A percentile compares a stretch with the other conserved stretches of the same genome.
These are phyloP conservation scores for Pasiphila rectangulata DNA, from an alignment of 2,888 invertebrate species.

Conservation along the genomic window DNA sequence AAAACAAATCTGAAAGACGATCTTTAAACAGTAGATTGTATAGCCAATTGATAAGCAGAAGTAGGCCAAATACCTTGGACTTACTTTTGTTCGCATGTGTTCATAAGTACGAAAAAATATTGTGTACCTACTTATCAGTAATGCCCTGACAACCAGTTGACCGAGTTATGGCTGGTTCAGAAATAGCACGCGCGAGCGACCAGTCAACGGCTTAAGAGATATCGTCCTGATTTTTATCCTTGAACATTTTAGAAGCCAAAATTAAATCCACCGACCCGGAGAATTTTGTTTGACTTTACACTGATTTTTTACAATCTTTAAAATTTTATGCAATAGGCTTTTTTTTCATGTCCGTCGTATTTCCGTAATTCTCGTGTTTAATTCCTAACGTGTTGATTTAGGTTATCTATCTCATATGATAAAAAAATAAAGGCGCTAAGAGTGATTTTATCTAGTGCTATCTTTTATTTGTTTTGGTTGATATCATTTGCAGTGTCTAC, in stretches of 20 bases:
- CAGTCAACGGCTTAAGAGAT: not conserved
- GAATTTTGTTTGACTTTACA: no score
- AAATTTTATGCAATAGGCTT: no score
- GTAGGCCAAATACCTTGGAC: conserved; percentile 15
- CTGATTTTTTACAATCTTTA: no score
- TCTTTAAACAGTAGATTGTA: conserved; percentile 19
- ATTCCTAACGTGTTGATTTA: no score
- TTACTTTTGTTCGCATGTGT: no score
- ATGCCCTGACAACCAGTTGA: conserved; percentile 2
- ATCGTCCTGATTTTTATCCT: not conserved
- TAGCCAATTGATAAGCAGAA: conserved; percentile 18
- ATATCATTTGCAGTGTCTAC: conserved; percentile 35
- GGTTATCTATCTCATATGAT: no score
- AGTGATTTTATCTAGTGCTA: conserved; percentile 22
- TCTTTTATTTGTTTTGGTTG: conserved; percentile 45
- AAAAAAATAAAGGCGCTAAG: not conserved
- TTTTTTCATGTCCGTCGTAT: no score
- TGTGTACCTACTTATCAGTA: not conserved
- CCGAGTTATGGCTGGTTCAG: not conserved
- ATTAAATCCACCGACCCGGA: no score
- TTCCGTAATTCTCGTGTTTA: no score
- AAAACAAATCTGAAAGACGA: conserved; percentile 35
- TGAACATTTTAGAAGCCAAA: not conserved
- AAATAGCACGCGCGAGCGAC: not conserved
- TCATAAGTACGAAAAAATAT: no score